Base-by-base conservation (phyloP, 2,888 invertebrate species). In the Rotaria sp. region DNA sequence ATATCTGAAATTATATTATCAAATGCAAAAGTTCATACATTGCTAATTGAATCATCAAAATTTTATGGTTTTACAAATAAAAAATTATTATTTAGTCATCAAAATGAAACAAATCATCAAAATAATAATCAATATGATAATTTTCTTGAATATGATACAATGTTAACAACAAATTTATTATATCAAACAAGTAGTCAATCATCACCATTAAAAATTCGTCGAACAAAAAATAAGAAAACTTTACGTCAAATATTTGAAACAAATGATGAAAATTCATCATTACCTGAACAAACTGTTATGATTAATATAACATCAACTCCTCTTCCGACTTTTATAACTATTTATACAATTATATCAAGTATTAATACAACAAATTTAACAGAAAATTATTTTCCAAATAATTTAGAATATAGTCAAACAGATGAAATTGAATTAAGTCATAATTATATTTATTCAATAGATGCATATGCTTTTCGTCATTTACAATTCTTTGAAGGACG, bases 31-130 rank as follows among this genome's bases (percentile, higher is more conserved):
- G 15, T 80, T 8, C n/a, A 80, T n/a, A 45, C 80, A 80, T 45
- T 80, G n/a, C 2, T 26, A 7, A 80, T 80, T n/a, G 13, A 45
- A 45, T 41, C 80, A 41, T 45, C 45, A 5, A 80, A 80, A 80
- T 80, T 80, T 35, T n/a, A 80, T 45, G 80, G 80, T 41, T 80
- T 80, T 80, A 45, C 80, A 13, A 80, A 80, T 41, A 41, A 80
- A 67, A 67, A 35, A 67, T 18, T 35, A 7, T 0, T 21, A 8
- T 18, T 7, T 30, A 7, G 7, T 67, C 67, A 35, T 38, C 35
- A 67, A 18, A 35, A 67, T 35, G 67, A 67, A 67, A 67, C 67
- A 8, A 67, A 35, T 67, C 0, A 21, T 38, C 11, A 4, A 8
- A 67, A 67, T 35, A 7, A 67, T 7, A 18, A 35, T 67, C 67